phyloP scores from a whole-genome alignment of 2,113 vertebrate genomes.

The Ursus arctos region DNA sequence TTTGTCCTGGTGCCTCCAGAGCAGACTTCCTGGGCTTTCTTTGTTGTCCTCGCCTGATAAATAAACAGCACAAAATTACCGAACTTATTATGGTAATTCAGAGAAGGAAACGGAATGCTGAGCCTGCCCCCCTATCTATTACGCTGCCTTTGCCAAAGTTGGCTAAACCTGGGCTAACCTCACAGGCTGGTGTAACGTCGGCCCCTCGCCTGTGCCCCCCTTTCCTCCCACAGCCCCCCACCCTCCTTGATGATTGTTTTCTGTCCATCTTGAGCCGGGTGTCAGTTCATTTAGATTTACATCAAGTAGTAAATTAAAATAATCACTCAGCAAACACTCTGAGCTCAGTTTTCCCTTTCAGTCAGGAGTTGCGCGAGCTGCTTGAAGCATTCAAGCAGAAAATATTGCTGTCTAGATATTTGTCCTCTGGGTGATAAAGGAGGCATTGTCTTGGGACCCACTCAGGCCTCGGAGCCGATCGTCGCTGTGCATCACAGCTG shows the following conservation, averaged over 20 bases:
- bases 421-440: conserved; percentile 97
- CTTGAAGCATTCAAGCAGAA: conserved; percentile 94
- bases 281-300: conserved; percentile 99
- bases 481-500: conserved; percentile 94
- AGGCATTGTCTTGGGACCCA: conserved; percentile 95
- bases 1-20: conserved; percentile 85
- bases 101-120: conserved; percentile 85
- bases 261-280: conserved; percentile 93
- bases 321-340: conserved; percentile 96
- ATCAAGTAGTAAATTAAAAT: conserved; percentile 99
- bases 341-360: conserved; percentile 92
- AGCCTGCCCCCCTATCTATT: conserved; percentile 77
- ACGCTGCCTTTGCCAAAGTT: conserved; percentile 84
- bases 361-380: conserved; percentile 91
- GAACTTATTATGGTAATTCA: conserved; percentile 91
- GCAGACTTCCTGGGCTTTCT: conserved; percentile 82
- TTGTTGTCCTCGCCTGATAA: conserved; percentile 89
- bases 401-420: conserved; percentile 98
- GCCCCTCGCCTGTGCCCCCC: conserved; percentile 60
- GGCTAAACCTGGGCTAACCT: conserved; percentile 85
- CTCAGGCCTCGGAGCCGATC: conserved; percentile 93
- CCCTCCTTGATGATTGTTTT: conserved; percentile 89
- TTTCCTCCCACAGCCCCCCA: not conserved
- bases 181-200: conserved; percentile 84
- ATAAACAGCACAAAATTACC: conserved; percentile 90